Evolutionary conservation across 2,888 invertebrate species (phyloP).

Genomic region (Periphyllus acericola): DNA sequence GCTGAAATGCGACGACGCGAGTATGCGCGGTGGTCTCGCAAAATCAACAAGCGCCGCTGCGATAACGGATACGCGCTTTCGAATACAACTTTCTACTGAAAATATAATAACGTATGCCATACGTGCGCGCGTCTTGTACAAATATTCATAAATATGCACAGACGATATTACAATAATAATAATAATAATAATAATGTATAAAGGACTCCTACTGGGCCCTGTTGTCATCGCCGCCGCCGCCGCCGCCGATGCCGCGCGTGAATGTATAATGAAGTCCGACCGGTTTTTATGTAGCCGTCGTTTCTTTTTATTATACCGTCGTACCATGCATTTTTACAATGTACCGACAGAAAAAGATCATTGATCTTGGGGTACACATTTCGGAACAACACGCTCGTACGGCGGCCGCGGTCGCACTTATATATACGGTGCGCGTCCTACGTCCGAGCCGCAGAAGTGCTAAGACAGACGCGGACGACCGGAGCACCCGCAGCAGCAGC

Average conservation of each 20-base stretch:
- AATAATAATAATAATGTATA: not conserved
- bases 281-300: conserved; percentile 31
- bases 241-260: not conserved
- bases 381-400: not conserved
- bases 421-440: not conserved
- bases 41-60: not conserved
- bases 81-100: conserved; percentile 38
- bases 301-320: not conserved
- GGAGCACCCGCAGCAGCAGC: too few species aligned
- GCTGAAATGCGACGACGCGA: too few species aligned
- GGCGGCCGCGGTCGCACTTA: not conserved
- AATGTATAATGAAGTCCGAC: conserved; percentile 55
- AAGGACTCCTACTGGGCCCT: conserved; percentile 32
- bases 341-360: conserved; percentile 11
- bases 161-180: not conserved
- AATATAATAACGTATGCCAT: not conserved
- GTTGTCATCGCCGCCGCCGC: not conserved
- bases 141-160: too few species aligned
- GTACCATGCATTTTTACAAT: not conserved
- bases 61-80: not conserved
- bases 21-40: not conserved
- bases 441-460: not conserved
- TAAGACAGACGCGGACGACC: not conserved
- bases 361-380: conserved; percentile 19
- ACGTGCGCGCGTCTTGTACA: not conserved